Evolutionary conservation across 2,113 vertebrate genomes (phyloP), one percentile per base, ranked within the genome.

Genomic region (Ptyas mucosa): DNA sequence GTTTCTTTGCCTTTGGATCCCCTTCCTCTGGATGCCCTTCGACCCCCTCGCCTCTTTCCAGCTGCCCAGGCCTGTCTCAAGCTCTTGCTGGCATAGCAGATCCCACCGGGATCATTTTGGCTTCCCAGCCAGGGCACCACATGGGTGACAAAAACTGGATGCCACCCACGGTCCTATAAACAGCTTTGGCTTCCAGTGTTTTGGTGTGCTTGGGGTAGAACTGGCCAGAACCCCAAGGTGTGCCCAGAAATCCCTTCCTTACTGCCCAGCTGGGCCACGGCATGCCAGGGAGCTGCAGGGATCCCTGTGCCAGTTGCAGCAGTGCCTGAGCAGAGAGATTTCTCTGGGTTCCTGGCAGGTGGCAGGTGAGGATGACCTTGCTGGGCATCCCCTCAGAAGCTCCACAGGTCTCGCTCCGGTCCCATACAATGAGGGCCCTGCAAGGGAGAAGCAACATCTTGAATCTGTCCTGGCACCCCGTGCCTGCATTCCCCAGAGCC

Each of bases 221-320:
- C 10, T 1, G 6, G 69, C 46, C 5, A 91, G 14, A 4, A 14
- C 1, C 8, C 53, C 29, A 64, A 24, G 2, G 15, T 4, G 5
- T 20, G 18, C 26, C 5, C 24, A 12, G 55, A 15, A 57, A 24
- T 0, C 88, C 39, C 53, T 12, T 58, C 46, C 88, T 93, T 89
- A 93, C 92, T 81, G 8, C 86, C 92, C 92, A 93, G 92, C 88
- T 52, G 3, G 92, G 92, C 92, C 92, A 93, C 0, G 92, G 54
- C 0, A 0, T 3, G 26, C 14, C 6, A 0, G 88, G 52, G 24
- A 20, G 8, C 21, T 34, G 10, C 88, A 29, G 3, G 46, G 88
- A n/a, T n/a, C 4, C 29, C 20, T 86, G 54, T n/a, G 86, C 20
- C 43, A 23, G 20, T 3, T 29, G 75, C 43, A 9, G 46, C 20